Conservation (phyloP, 2,797 vertebrate species). For the Hylomyscus alleni region DNA sequence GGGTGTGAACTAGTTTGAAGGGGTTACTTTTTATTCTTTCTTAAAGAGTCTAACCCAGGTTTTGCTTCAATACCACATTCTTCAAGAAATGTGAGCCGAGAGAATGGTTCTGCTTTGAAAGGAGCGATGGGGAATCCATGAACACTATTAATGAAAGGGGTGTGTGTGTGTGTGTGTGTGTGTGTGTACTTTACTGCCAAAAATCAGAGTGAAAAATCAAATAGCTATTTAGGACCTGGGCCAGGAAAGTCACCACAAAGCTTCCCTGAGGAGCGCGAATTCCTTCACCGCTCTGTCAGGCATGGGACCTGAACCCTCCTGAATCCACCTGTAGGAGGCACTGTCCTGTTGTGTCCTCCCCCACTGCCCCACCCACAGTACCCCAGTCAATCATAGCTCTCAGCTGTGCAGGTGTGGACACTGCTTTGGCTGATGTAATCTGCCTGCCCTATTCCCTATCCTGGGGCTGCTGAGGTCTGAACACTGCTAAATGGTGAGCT, state of each 20-base stretch:
- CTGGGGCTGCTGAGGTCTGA: not conserved
- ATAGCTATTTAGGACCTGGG: not conserved
- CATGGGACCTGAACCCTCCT: not conserved
- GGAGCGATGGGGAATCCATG: not conserved
- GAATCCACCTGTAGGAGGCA: not conserved
- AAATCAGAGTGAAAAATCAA: not conserved
- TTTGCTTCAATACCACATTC: conserved; percentile 1
- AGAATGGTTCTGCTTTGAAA: conserved; percentile 11
- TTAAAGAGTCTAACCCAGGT: conserved; percentile 2
- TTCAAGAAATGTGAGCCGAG: conserved; percentile 42
- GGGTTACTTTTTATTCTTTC: not conserved
- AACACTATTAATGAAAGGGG: not conserved
- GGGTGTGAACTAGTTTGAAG: not conserved
- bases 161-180: not conserved
- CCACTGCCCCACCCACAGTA: not conserved
- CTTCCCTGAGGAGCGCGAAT: not conserved
- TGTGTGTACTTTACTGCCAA: not conserved
- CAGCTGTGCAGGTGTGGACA: not conserved
- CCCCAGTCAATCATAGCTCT: not conserved
- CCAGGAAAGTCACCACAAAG: not conserved
- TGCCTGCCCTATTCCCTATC: not conserved
- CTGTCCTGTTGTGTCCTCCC: not conserved
- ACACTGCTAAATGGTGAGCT: not conserved
- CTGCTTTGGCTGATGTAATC: not conserved
- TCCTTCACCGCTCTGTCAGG: not conserved